Base-by-base conservation (phyloP, 2,113 vertebrate species). In the Thamnophis sirtalis region DNA sequence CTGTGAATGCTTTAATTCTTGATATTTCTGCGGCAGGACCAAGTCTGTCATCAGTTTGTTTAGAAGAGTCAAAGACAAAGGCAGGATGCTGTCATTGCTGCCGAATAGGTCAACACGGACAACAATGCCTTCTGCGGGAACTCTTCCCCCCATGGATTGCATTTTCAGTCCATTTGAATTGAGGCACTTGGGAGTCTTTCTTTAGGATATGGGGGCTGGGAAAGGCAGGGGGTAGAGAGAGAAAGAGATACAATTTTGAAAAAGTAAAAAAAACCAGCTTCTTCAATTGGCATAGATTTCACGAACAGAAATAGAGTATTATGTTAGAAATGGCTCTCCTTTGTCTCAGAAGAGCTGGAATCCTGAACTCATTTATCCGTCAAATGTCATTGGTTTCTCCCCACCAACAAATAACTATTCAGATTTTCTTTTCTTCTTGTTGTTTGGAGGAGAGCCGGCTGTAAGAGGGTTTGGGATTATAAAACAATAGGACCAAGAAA, bases 51-150 rank as follows among this genome's bases (percentile, higher is more conserved):
- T 94, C 86, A 24, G 94, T 94, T 95, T 96, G 90, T 94, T 94
- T 93, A 94, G 95, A 2, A 3, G 94, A 68, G 93, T 91, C 93
- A 95, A 95, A 94, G 95, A 97, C 96, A 97, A 97, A 96, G 96
- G 95, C 90, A 92, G 90, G 89, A 93, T 92, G 93, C 84, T 93
- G 95, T 91, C 95, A 94, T 58, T 88, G 93, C 94, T 88, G 90
- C 86, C 95, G 95, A 96, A 96, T 96, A 96, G 96, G 96, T 96
- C 95, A 95, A 48, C 6, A 0, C 80, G 89, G 96, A 93, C 95
- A 96, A 56, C 96, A 97, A 53, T 96, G 94, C 51, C 55, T 94
- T 93, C 96, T 48, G 93, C 89, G 50, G 60, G 96, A 95, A 92
- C 85, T 94, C 93, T 95, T 95, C 94, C 91, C 91, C 96, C 96